A percentile compares a stretch with the other conserved stretches of the same genome.
These are phyloP conservation scores for Porites rus DNA, from an alignment of 92 coral and sea anemone genomes.

Conservation along the genomic window DNA sequence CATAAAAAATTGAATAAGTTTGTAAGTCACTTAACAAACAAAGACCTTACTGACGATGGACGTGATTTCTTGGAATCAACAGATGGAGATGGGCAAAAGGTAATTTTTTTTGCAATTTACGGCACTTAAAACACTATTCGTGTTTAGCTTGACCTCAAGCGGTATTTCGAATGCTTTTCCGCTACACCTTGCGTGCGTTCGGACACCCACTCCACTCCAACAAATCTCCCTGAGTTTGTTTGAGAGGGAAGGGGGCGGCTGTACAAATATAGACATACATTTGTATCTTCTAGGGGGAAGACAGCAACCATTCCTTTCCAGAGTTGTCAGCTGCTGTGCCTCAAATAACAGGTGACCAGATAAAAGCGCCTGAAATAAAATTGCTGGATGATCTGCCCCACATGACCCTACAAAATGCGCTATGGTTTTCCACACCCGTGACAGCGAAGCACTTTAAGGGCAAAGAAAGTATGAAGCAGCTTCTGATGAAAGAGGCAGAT, in stretches of 20 bases:
- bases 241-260: too few relatives aligned
- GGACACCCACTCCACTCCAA: too few relatives aligned
- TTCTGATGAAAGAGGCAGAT: constrained; percentile 62
- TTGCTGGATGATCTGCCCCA: constrained; percentile 46
- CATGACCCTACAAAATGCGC: constrained; percentile 59
- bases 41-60: constrained; percentile 51
- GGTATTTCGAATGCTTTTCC: too few relatives aligned
- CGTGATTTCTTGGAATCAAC: constrained; percentile 35
- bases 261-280: too few relatives aligned
- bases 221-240: too few relatives aligned
- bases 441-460: constrained; percentile 56
- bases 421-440: constrained; percentile 74
- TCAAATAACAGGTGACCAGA: background rate
- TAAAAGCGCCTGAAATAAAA: constrained; percentile 3
- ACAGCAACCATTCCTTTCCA: background rate
- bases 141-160: too few relatives aligned
- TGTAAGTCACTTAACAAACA: constrained; percentile 47
- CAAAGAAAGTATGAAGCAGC: constrained; percentile 4
- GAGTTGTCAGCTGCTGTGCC: constrained; percentile 11
- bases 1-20: constrained; percentile 46
- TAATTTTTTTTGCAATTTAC: background rate
- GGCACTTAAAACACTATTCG: too few relatives aligned
- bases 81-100: background rate
- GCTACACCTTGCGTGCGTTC: too few relatives aligned
- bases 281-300: background rate